A percentile compares a stretch with the other conserved stretches of the same genome.
These are phyloP conservation scores for Gonioctena quinquepunctata DNA, from an alignment of 1,140 invertebrate genomes.

Conservation along the genomic window DNA sequence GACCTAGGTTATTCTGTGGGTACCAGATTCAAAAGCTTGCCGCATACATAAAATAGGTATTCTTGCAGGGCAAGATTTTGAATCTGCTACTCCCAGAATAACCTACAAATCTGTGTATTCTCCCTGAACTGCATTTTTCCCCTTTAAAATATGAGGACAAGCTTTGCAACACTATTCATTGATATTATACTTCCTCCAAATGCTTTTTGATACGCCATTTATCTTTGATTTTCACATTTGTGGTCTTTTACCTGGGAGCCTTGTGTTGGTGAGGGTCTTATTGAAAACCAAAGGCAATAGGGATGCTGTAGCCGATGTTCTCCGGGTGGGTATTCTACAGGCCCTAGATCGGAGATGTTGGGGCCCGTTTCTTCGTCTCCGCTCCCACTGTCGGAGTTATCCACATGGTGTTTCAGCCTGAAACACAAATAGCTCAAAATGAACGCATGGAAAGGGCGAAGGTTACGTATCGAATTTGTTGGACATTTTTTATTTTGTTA, in stretches of 20 bases:
- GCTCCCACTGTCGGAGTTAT: constrained; percentile 56
- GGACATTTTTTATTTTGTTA: constrained; percentile 58
- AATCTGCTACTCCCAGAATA: too few species aligned
- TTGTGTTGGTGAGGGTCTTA: constrained; percentile 59
- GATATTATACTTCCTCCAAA: too few species aligned
- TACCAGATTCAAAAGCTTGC: too few species aligned
- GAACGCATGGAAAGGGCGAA: neutral
- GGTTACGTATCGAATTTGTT: constrained; percentile 68
- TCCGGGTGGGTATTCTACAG: constrained; percentile 70
- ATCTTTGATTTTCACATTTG: too few species aligned
- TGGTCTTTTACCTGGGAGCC: constrained; percentile 35
- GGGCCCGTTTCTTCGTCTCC: constrained; percentile 60
- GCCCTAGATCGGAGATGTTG: constrained; percentile 53
- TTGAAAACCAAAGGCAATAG: constrained; percentile 90
- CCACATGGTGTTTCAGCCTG: constrained; percentile 62
- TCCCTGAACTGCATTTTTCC: too few species aligned
- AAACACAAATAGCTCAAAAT: constrained; percentile 12
- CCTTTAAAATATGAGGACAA: too few species aligned
- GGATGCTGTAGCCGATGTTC: constrained; percentile 88
- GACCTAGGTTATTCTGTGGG: too few species aligned
- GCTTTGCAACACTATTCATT: too few species aligned
- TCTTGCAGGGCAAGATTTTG: too few species aligned
- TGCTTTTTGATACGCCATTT: too few species aligned
- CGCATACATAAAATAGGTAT: too few species aligned
- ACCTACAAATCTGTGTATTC: too few species aligned